These are phyloP conservation scores for Morphnarchus princeps DNA, from an alignment of 2,113 vertebrate species.

Conservation along the genomic window DNA sequence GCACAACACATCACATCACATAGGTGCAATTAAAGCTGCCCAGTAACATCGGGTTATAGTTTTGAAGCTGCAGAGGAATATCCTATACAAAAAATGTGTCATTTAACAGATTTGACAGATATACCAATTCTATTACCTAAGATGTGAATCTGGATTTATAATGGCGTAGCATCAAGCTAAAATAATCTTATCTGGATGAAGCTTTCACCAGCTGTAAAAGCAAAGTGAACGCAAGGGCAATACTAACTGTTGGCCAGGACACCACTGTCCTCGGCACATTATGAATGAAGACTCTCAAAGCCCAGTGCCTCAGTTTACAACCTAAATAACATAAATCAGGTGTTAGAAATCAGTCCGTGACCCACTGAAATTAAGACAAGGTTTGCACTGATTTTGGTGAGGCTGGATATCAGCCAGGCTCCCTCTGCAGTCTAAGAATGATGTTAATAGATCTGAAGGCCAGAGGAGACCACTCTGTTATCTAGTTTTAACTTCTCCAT, in stretches of 20 bases:
- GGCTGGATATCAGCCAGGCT: neutral
- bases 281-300: neutral
- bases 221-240: neutral
- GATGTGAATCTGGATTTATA: neutral
- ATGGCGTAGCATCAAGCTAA: neutral
- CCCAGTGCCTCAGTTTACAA: neutral
- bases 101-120: neutral
- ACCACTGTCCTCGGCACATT: fast-evolving
- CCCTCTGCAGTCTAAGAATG: neutral
- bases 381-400: neutral
- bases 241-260: neutral
- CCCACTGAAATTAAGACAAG: neutral
- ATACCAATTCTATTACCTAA: neutral
- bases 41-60: neutral
- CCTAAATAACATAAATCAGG: neutral
- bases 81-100: neutral
- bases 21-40: neutral
- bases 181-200: neutral
- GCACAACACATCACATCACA: neutral
- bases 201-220: neutral
- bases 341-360: neutral
- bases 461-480: neutral
- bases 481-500: neutral
- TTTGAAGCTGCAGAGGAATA: neutral
- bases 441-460: neutral